A percentile compares a stretch with the other conserved stretches of the same genome.
phyloP scores from a whole-genome alignment of 2,797 vertebrate genomes.

The Austrolebias charrua region DNA sequence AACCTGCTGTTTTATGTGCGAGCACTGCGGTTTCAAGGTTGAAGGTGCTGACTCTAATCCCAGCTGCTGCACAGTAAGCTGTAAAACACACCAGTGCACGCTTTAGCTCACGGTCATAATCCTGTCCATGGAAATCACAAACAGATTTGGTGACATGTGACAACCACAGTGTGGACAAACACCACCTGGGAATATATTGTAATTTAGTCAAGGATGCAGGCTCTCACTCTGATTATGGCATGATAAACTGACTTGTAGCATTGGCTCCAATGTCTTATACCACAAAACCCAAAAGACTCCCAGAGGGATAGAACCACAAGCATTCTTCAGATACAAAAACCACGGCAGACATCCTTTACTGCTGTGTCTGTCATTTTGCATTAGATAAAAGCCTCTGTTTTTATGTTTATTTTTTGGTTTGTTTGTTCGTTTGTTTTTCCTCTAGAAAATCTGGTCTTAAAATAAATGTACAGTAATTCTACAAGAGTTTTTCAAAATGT shows the following conservation, averaged over 20 bases:
- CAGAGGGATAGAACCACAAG: not conserved
- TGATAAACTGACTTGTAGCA: not conserved
- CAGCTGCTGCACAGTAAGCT: not conserved
- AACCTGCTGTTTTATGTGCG: not conserved
- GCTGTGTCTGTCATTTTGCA: not conserved
- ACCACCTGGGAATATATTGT: not conserved
- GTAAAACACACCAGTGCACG: slow-evolving; percentile 1
- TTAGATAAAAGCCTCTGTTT: not conserved
- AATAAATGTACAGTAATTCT: not conserved
- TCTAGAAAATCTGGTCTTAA: not conserved
- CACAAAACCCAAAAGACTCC: slow-evolving; percentile 4
- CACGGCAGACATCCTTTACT: not conserved
- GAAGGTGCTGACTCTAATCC: not conserved
- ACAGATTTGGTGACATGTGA: not conserved
- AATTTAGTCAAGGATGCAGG: not conserved
- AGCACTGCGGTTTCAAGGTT: not conserved
- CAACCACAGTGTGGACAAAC: not conserved
- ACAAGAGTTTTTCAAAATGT: not conserved
- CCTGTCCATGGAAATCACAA: slow-evolving; percentile 3
- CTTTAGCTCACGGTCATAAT: slow-evolving; percentile 3
- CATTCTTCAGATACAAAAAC: slow-evolving; percentile 1
- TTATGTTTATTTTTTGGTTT: too few relatives aligned
- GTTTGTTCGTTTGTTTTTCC: not conserved
- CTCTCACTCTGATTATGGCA: not conserved
- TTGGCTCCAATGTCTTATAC: not conserved